phyloP scores from a whole-genome alignment of 2,888 invertebrate species.

The Leucophenga maculata region DNA sequence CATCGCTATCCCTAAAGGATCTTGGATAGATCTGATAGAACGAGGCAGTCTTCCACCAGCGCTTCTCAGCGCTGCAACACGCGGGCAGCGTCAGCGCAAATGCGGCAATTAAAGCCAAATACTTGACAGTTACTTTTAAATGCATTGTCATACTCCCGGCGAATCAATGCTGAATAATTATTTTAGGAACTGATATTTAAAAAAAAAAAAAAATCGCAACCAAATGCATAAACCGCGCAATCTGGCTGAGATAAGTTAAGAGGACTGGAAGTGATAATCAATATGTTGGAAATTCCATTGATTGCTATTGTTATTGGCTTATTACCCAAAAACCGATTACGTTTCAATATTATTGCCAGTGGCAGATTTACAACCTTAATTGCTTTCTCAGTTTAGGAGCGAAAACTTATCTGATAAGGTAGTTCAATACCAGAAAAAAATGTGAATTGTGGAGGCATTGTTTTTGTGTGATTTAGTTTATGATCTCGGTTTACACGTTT shows the following conservation, averaged over 20 bases:
- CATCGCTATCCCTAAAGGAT: constrained; percentile 87
- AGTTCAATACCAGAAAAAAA: neutral
- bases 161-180: neutral
- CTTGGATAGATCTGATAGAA: constrained; percentile 91
- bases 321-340: no score
- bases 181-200: neutral
- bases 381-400: no score
- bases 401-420: no score
- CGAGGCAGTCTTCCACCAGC: constrained; percentile 87
- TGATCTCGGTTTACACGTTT: constrained; percentile 27
- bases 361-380: neutral
- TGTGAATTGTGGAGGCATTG: neutral
- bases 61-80: constrained; percentile 40
- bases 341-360: neutral
- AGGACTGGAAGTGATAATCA: neutral
- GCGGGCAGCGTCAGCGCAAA: constrained; percentile 44
- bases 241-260: neutral
- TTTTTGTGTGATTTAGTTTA: neutral
- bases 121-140: constrained; percentile 32
- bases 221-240: no score
- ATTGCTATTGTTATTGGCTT: no score
- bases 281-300: neutral
- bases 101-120: constrained; percentile 41
- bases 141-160: neutral
- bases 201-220: neutral